Evolutionary conservation across 2,113 vertebrate genomes (phyloP).

Genomic region (Brienomyrus brachyistius): DNA sequence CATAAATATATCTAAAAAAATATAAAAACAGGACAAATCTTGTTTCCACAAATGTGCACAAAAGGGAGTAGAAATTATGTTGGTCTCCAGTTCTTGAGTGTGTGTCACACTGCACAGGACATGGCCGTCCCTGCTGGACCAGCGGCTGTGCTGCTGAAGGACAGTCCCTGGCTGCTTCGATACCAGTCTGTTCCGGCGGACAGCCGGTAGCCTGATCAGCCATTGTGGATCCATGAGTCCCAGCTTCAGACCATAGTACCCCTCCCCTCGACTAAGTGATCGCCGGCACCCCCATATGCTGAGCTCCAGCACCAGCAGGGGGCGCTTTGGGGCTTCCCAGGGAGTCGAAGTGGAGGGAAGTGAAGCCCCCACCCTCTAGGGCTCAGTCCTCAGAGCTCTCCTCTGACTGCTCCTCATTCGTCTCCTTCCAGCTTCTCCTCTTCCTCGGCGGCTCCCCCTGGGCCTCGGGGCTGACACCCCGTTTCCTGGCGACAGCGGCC

Average conservation of each 20-base stretch:
- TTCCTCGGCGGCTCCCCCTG: conserved; percentile 44
- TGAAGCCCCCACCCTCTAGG: neutral
- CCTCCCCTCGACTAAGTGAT: neutral
- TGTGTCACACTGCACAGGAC: neutral
- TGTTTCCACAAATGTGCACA: neutral
- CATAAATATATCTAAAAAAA: conserved; percentile 14
- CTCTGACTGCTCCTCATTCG: conserved; percentile 70
- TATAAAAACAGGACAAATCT: conserved; percentile 11
- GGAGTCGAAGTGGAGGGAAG: neutral
- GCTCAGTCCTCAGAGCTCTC: conserved; percentile 72
- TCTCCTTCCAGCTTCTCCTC: conserved; percentile 81
- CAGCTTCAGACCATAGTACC: neutral
- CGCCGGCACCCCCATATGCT: neutral
- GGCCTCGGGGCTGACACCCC: neutral
- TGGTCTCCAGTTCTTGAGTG: neutral
- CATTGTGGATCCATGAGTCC: neutral
- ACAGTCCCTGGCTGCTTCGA: neutral
- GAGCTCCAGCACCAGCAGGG: neutral
- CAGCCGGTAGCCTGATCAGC: neutral
- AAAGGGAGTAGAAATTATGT: neutral
- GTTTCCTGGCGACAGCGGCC: conserved; percentile 9
- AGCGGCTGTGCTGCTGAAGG: neutral
- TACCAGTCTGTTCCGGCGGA: neutral
- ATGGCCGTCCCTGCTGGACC: neutral
- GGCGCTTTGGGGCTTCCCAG: neutral